These are phyloP conservation scores for Oncorhynchus gorbuscha DNA, from an alignment of 2,113 vertebrate species.

Conservation along the genomic window DNA sequence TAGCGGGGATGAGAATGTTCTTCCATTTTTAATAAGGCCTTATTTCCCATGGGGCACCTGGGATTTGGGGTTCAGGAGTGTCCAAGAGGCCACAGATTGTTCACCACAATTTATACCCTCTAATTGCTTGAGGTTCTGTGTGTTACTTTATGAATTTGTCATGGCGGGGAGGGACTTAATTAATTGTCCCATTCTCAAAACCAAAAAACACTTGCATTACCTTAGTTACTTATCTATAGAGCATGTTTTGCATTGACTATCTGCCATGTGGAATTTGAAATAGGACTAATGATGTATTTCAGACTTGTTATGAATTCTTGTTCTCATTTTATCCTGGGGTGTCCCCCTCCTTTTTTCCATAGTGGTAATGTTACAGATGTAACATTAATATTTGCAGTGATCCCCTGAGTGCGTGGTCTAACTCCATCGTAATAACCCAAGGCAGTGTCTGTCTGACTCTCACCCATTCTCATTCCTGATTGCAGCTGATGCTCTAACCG, in stretches of 20 bases:
- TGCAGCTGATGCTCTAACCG: constrained; percentile 75
- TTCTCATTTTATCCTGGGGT: constrained; percentile 53
- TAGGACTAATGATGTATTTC: constrained; percentile 72
- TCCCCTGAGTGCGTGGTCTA: constrained; percentile 71
- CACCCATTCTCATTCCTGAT: constrained; percentile 72
- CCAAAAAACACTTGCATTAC: not conserved
- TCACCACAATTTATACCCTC: constrained; percentile 75
- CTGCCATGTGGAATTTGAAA: constrained; percentile 39
- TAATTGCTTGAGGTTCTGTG: constrained; percentile 77
- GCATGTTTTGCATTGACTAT: not conserved
- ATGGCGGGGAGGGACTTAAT: constrained; percentile 70
- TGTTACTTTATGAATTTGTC: constrained; percentile 76
- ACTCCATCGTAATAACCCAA: constrained; percentile 76
- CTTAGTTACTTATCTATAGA: not conserved
- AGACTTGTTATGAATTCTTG: constrained; percentile 52
- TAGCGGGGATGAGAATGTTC: constrained; percentile 71
- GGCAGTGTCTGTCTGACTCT: constrained; percentile 75
- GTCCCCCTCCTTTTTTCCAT: constrained; percentile 62
- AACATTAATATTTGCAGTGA: constrained; percentile 71
- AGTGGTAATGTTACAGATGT: constrained; percentile 75
- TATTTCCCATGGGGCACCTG: constrained; percentile 73
- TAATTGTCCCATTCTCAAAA: constrained; percentile 71
- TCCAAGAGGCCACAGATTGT: constrained; percentile 76
- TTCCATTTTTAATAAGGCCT: constrained; percentile 78
- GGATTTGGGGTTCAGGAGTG: constrained; percentile 74